These are phyloP conservation scores for Pocillopora meandrina DNA, from an alignment of 92 coral and sea anemone genomes.

Conservation along the genomic window DNA sequence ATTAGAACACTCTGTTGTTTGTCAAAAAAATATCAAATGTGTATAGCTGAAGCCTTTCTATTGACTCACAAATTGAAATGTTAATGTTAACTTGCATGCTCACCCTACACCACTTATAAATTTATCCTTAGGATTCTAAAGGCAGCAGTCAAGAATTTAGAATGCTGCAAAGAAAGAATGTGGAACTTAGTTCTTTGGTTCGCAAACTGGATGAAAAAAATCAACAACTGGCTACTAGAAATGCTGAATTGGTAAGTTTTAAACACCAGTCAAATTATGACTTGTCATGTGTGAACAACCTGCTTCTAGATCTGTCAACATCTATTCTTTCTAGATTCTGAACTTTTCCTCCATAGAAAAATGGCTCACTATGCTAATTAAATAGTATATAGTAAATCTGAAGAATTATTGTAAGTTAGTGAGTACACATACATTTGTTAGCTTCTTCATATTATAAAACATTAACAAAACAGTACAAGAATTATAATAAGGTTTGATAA, in stretches of 20 bases:
- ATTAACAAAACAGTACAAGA: too few relatives aligned
- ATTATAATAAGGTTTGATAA: too few relatives aligned
- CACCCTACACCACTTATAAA: neutral
- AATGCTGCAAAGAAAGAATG: constrained; percentile 72
- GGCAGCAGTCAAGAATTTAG: constrained; percentile 57
- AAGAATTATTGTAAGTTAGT: too few relatives aligned
- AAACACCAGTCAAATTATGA: neutral
- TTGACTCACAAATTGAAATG: neutral
- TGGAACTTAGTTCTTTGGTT: constrained; percentile 84
- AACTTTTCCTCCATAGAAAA: neutral
- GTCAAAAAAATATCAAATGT: neutral
- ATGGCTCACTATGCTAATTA: too few relatives aligned
- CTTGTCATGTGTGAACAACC: constrained; percentile 44
- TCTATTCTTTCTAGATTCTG: neutral
- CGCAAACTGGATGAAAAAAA: constrained; percentile 89
- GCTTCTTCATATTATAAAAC: too few relatives aligned
- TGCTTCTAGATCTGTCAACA: neutral
- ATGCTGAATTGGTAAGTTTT: constrained; percentile 80
- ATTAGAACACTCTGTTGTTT: neutral
- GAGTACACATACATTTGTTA: too few relatives aligned
- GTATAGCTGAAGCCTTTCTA: neutral
- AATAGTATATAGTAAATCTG: too few relatives aligned
- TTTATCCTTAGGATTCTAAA: constrained; percentile 42
- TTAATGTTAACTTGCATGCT: neutral
- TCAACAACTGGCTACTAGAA: constrained; percentile 84